Conservation (phyloP, 2,113 vertebrate genomes). For the Pogona vitticeps region DNA sequence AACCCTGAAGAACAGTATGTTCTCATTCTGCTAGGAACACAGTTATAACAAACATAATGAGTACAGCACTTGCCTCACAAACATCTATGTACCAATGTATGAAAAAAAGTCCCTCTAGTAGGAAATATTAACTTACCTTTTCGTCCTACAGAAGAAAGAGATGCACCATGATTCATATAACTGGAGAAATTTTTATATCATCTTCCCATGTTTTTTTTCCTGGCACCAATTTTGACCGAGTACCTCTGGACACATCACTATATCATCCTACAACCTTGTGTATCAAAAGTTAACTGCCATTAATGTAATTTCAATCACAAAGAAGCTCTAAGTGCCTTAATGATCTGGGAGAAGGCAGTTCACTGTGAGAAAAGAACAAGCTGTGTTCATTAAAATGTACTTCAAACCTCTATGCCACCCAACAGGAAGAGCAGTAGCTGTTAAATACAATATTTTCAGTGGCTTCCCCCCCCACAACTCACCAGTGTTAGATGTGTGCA, state of each 20-base stretch:
- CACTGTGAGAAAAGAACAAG: slow-evolving; percentile 1
- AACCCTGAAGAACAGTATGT: not conserved
- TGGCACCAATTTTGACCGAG: rapidly evolving
- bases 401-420: slow-evolving; percentile 29
- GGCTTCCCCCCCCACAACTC: slow-evolving; percentile 50
- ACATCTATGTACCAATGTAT: not conserved
- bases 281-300: not conserved
- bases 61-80: not conserved
- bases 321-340: not conserved
- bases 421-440: slow-evolving; percentile 45
- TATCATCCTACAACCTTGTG: not conserved
- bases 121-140: slow-evolving; percentile 60
- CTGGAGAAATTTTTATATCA: slow-evolving; percentile 28
- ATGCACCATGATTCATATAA: not conserved
- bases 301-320: slow-evolving; percentile 10
- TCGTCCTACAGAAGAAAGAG: slow-evolving; percentile 26
- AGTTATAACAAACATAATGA: not conserved
- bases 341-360: not conserved
- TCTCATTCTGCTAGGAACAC: not conserved
- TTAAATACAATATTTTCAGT: slow-evolving; percentile 8
- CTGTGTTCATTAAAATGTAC: slow-evolving; percentile 4
- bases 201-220: slow-evolving; percentile 62
- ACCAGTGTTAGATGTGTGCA: slow-evolving; percentile 38
- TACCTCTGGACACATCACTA: not conserved
- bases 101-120: not conserved